Base-by-base conservation (phyloP, 2,113 vertebrate species). In the Hemichromis elongatus region DNA sequence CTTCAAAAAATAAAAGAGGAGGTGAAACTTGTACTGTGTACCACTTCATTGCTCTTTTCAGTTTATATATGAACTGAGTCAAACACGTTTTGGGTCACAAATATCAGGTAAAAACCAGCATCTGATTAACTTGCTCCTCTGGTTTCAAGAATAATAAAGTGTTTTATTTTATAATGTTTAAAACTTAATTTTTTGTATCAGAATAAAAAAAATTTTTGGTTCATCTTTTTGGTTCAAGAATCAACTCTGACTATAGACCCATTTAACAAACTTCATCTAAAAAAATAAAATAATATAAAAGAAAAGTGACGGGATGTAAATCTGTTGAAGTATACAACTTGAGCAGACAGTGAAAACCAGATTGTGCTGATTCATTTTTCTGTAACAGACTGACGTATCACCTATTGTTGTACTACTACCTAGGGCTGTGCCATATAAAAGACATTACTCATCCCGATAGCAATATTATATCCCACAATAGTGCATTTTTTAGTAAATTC, bases 41-140 rank as follows among this genome's bases (percentile, higher is more conserved):
- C 12, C 0, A 42, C 42, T 26, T 42, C 19, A 37, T 66, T 37
- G 33, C 19, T 66, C 63, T 68, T 68, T 47, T 47, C 66, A 47
- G 21, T 47, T 70, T 70, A 21, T 70, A 70, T 18, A 5, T 70
- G 66, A 70, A 70, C 14, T 18, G 40, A 68, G 47, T 28, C 40
- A 47, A 40, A 73, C 14, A 47, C 5, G 24, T 47, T 73, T 24
- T 47, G 42, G 1, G 40, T 47, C 18, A 47, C 40, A 73, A 47
- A 47, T 47, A 47, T 28, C 66, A 13, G 18, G 66, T 73, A 47
- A 47, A 73, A 26, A 28, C 10, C 66, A 2, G 14, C n/a, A 14
- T 68, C 12, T 0, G 40, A 68, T 18, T 11, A 26, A 45, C 2
- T 73, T 2, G 0, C 63, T 68, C 12, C 0, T 0, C 40, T 47